Conservation (phyloP, 92 coral and sea anemone genomes). For the Bergia puertoricense region DNA sequence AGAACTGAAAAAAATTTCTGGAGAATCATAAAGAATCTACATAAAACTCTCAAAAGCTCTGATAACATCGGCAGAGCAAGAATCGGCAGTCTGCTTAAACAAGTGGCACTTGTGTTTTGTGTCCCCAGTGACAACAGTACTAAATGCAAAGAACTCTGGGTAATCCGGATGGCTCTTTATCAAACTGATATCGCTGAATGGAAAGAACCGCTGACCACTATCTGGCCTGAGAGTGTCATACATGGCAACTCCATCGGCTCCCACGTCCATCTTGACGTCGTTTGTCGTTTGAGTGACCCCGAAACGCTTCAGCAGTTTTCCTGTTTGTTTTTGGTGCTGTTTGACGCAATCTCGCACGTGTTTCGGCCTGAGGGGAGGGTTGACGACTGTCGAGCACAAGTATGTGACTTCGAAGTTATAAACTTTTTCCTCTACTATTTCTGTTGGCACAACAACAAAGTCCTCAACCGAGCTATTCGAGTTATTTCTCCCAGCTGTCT, state of each 20-base stretch:
- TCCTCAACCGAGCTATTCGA: constrained; percentile 45
- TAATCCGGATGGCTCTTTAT: constrained; percentile 82
- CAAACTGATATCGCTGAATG: constrained; percentile 64
- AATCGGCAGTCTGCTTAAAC: constrained; percentile 67
- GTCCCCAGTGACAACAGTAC: constrained; percentile 90
- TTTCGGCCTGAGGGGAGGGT: constrained; percentile 90
- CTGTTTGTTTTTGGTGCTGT: constrained; percentile 78
- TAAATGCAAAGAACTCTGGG: constrained; percentile 95
- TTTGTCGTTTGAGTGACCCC: constrained; percentile 60
- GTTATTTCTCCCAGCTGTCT: constrained; percentile 7
- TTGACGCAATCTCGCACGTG: constrained; percentile 93
- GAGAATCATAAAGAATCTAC: constrained; percentile 4
- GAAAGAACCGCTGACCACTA: constrained; percentile 78
- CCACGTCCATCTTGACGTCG: constrained; percentile 68
- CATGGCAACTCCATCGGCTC: constrained; percentile 84
- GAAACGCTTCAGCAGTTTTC: constrained; percentile 71
- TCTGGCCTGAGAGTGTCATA: constrained; percentile 53
- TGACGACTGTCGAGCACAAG: constrained; percentile 90
- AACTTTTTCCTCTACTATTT: constrained; percentile 70
- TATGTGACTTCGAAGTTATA: constrained; percentile 69
- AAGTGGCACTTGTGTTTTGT: constrained; percentile 98
- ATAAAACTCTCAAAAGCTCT: constrained; percentile 65
- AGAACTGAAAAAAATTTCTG: background rate
- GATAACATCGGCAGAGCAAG: constrained; percentile 59
- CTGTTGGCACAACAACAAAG: constrained; percentile 51